A percentile compares a stretch with the other conserved stretches of the same genome.
phyloP scores from a whole-genome alignment of 2,888 invertebrate genomes.

The Melanargia galathea region DNA sequence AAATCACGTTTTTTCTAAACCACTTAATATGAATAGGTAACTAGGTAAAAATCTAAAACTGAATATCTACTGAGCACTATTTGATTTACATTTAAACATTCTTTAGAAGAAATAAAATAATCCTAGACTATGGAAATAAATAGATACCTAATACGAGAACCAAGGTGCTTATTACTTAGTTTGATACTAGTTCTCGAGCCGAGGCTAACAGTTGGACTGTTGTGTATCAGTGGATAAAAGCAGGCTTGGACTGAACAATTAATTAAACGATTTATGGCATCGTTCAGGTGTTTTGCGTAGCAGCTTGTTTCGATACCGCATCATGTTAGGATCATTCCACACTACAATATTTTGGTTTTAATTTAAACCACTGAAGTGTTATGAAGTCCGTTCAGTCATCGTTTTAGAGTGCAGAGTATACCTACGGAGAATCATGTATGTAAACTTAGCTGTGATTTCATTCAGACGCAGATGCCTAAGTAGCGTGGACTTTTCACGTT shows the following conservation, averaged over 20 bases:
- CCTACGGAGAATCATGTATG: too few species aligned
- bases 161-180: not conserved
- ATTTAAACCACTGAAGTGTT: not conserved
- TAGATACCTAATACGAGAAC: slow-evolving; percentile 6
- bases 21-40: not conserved
- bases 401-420: not conserved
- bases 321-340: slow-evolving; percentile 26
- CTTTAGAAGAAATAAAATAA: not conserved
- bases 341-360: not conserved
- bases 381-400: not conserved
- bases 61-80: not conserved
- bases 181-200: slow-evolving; percentile 42
- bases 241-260: slow-evolving; percentile 51
- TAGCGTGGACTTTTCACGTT: too few species aligned
- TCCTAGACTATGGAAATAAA: not conserved
- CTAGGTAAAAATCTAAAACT: not conserved
- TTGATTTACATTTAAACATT: not conserved
- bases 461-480: too few species aligned
- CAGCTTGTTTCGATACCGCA: slow-evolving; percentile 30
- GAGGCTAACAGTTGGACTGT: slow-evolving; percentile 55
- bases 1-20: not conserved
- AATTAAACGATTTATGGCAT: slow-evolving; percentile 55
- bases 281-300: slow-evolving; percentile 46
- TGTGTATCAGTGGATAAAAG: slow-evolving; percentile 46
- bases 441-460: too few species aligned